Evolutionary conservation across 2,888 invertebrate genomes (phyloP).

Genomic region (Furcula furcula): DNA sequence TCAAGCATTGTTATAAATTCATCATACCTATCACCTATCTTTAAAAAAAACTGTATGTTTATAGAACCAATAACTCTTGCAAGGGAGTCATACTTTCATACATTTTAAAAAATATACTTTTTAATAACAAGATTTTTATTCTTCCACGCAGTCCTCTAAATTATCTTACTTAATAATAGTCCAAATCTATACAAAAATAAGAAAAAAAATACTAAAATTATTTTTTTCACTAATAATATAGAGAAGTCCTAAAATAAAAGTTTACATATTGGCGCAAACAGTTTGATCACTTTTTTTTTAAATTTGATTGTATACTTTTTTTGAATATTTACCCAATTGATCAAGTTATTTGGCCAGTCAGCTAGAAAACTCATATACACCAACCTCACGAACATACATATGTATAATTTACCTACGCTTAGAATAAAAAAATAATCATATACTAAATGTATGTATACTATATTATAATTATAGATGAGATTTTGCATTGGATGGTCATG

Average conservation of each 20-base stretch:
- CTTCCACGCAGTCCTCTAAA: conserved; percentile 9
- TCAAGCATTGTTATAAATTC: conserved; percentile 17
- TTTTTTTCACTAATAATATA: background rate
- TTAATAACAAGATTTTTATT: conserved; percentile 1
- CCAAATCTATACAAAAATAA: conserved; percentile 18
- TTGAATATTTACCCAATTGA: too few relatives aligned
- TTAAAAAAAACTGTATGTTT: conserved; percentile 15
- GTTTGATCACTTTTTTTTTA: background rate
- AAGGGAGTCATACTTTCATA: background rate
- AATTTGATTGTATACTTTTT: too few relatives aligned
- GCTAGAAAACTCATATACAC: too few relatives aligned
- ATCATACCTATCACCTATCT: conserved; percentile 16
- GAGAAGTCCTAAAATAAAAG: background rate
- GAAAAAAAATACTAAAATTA: conserved; percentile 9
- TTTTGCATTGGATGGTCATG: conserved; percentile 1
- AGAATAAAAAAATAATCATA: conserved; percentile 1
- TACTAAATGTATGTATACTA: conserved; percentile 1
- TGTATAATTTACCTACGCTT: background rate
- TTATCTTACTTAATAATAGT: conserved; percentile 12
- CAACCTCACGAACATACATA: too few relatives aligned
- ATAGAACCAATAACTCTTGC: background rate
- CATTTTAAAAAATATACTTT: background rate
- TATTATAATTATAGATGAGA: too few relatives aligned
- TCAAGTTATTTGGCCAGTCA: too few relatives aligned
- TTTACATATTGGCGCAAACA: background rate